These are phyloP conservation scores for Drosophila setosimentum DNA, from an alignment of 2,888 invertebrate genomes.

Conservation along the genomic window DNA sequence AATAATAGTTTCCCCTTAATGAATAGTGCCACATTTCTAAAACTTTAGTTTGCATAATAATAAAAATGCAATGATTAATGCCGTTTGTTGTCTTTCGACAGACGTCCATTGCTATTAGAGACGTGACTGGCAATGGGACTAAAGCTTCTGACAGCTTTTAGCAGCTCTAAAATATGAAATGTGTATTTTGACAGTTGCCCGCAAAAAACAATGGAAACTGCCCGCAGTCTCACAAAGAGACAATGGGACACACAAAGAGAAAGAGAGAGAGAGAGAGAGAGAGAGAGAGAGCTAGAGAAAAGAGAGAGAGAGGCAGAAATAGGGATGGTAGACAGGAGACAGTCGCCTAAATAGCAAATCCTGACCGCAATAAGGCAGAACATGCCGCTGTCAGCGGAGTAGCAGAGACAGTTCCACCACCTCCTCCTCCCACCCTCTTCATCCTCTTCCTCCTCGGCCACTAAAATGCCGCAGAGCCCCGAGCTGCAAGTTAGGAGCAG, in stretches of 20 bases:
- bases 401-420: background rate
- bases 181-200: slow-evolving; percentile 59
- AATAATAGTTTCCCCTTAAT: background rate
- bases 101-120: slow-evolving; percentile 58
- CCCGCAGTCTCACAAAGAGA: slow-evolving; percentile 25
- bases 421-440: background rate
- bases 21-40: background rate
- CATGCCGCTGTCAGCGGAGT: slow-evolving; percentile 51
- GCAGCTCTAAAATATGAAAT: slow-evolving; percentile 73
- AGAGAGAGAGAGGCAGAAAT: slow-evolving; percentile 15
- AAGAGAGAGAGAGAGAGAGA: slow-evolving; percentile 10
- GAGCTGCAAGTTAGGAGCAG: slow-evolving; percentile 7
- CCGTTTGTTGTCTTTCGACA: slow-evolving; percentile 50
- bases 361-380: slow-evolving; percentile 77
- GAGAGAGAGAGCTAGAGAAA: slow-evolving; percentile 21
- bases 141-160: slow-evolving; percentile 37
- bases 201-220: slow-evolving; percentile 46
- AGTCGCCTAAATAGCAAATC: slow-evolving; percentile 62
- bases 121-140: slow-evolving; percentile 65
- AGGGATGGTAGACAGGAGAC: slow-evolving; percentile 12
- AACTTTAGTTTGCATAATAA: slow-evolving; percentile 1
- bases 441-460: background rate
- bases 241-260: slow-evolving; percentile 21
- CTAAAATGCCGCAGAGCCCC: slow-evolving; percentile 43
- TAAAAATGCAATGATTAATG: slow-evolving; percentile 48